Evolutionary conservation across 1,140 invertebrate species (phyloP).

Genomic region (Drosophila oshimai): DNA sequence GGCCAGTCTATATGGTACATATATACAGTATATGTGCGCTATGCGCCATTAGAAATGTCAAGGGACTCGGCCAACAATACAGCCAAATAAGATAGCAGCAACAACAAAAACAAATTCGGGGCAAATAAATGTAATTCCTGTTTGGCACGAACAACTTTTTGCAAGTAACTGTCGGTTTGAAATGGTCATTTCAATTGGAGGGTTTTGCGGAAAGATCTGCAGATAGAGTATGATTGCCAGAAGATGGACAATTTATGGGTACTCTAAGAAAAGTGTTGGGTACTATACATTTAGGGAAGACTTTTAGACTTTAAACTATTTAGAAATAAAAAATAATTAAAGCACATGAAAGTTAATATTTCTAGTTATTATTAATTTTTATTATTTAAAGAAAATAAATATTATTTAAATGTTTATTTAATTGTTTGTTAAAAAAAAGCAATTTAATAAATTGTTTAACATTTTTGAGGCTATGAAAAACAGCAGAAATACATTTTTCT

Average conservation of each 20-base stretch:
- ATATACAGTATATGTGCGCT: constrained; percentile 19
- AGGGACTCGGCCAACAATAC: constrained; percentile 59
- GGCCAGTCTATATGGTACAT: too few relatives aligned
- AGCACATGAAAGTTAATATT: too few relatives aligned
- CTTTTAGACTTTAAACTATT: too few relatives aligned
- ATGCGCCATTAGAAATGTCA: constrained; percentile 58
- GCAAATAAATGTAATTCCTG: constrained; percentile 61
- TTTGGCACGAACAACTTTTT: constrained; percentile 67
- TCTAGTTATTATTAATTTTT: too few relatives aligned
- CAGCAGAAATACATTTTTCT: too few relatives aligned
- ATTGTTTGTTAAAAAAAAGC: too few relatives aligned
- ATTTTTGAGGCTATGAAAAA: too few relatives aligned
- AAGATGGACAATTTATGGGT: neutral
- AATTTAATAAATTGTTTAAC: too few relatives aligned
- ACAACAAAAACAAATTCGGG: constrained; percentile 11
- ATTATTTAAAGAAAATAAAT: too few relatives aligned
- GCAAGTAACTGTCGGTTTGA: constrained; percentile 18
- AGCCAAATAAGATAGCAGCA: constrained; percentile 35
- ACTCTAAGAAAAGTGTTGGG: neutral
- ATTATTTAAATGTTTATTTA: too few relatives aligned
- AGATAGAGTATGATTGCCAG: neutral
- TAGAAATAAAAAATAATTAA: too few relatives aligned
- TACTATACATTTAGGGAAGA: too few relatives aligned
- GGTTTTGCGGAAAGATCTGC: neutral
- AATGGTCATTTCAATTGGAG: constrained; percentile 20